Evolutionary conservation across 2,797 vertebrate species (phyloP).

Genomic region (Nothura maculosa): DNA sequence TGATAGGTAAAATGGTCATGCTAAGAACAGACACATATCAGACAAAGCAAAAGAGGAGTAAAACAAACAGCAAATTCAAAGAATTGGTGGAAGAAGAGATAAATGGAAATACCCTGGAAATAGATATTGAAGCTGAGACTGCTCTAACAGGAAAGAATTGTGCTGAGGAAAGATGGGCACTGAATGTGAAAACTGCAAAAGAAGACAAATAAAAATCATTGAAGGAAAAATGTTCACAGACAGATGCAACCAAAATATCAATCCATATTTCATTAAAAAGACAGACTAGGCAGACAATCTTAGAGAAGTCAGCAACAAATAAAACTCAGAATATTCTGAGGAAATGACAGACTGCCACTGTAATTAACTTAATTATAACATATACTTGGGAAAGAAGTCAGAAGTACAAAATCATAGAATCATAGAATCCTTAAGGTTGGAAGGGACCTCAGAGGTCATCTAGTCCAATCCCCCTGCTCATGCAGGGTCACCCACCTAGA

Average conservation of each 20-base stretch:
- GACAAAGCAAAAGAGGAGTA: not conserved
- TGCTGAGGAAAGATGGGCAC: not conserved
- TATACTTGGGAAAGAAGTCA: constrained; percentile 59
- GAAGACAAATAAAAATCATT: not conserved
- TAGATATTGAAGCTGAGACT: not conserved
- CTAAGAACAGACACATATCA: not conserved
- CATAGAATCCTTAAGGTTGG: too few relatives aligned
- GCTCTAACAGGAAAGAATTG: not conserved
- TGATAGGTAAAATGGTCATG: not conserved
- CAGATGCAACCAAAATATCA: not conserved
- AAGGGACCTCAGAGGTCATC: too few relatives aligned
- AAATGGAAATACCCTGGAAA: not conserved
- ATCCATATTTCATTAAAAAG: not conserved
- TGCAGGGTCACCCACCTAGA: too few relatives aligned
- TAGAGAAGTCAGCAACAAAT: constrained; percentile 35
- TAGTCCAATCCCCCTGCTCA: too few relatives aligned
- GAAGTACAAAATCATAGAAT: constrained; percentile 45
- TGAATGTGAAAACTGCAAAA: not conserved
- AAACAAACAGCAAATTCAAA: not conserved
- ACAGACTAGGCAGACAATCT: constrained; percentile 44
- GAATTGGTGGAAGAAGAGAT: not conserved
- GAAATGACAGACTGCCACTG: constrained; percentile 13
- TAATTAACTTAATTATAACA: constrained; percentile 62
- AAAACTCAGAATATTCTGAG: constrained; percentile 33
- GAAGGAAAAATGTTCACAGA: constrained; percentile 21